phyloP scores from a whole-genome alignment of 2,888 invertebrate genomes.

The Diplazon laetatorius region DNA sequence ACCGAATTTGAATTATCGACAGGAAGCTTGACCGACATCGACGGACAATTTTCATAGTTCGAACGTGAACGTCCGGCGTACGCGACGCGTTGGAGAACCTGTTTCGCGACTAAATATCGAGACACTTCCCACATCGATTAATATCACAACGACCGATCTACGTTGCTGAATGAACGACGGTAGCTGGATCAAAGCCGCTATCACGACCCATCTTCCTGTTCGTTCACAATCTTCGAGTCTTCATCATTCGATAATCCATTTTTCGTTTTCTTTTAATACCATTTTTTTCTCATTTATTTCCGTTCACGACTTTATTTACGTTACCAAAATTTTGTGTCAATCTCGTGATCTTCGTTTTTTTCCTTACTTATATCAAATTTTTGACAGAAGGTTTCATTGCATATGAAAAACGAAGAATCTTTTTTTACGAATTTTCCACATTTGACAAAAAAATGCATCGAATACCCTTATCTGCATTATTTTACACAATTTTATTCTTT shows the following conservation, averaged over 20 bases:
- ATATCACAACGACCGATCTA: slow-evolving; percentile 59
- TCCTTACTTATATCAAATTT: too few relatives aligned
- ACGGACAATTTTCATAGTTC: slow-evolving; percentile 25
- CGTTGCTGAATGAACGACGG: slow-evolving; percentile 47
- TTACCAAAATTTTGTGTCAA: too few relatives aligned
- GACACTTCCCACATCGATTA: slow-evolving; percentile 67
- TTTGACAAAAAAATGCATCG: too few relatives aligned
- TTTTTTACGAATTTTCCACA: too few relatives aligned
- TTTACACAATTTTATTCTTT: too few relatives aligned
- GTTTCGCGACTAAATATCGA: slow-evolving; percentile 40
- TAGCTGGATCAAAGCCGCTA: too few relatives aligned
- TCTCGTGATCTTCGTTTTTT: too few relatives aligned
- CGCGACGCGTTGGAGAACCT: slow-evolving; percentile 17
- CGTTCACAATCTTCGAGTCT: not conserved
- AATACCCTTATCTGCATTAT: too few relatives aligned
- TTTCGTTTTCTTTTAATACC: not conserved
- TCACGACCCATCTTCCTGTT: slow-evolving; percentile 47
- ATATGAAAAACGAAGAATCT: too few relatives aligned
- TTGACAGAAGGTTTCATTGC: too few relatives aligned
- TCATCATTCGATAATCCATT: too few relatives aligned
- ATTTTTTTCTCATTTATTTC: not conserved
- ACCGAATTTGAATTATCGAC: slow-evolving; percentile 21
- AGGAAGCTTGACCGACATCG: slow-evolving; percentile 2
- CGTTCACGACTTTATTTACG: not conserved
- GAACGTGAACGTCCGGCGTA: slow-evolving; percentile 19